These are phyloP conservation scores for Distichodus sexfasciatus DNA, from an alignment of 2,797 vertebrate genomes.

Conservation along the genomic window DNA sequence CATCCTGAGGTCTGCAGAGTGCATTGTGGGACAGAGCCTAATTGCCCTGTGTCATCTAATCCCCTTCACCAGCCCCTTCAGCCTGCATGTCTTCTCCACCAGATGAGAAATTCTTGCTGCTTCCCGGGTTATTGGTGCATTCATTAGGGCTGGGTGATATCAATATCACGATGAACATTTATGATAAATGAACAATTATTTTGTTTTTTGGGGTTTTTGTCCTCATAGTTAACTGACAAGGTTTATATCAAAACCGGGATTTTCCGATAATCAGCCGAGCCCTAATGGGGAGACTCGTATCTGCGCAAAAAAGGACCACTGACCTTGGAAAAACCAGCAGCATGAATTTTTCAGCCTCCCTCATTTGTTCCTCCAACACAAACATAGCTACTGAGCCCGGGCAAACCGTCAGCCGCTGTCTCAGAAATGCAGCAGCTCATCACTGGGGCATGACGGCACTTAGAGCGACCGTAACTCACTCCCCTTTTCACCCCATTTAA, in stretches of 20 bases:
- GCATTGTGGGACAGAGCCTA: conserved; percentile 35
- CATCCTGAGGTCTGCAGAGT: conserved; percentile 35
- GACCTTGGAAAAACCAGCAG: conserved; percentile 22
- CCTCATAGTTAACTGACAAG: no score
- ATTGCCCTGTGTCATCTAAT: conserved; percentile 54
- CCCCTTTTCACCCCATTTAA: no score
- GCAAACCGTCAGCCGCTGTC: background rate
- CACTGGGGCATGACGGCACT: background rate
- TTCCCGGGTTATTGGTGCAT: no score
- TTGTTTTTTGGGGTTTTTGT: no score
- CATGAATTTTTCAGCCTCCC: background rate
- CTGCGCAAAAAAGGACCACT: no score
- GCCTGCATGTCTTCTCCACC: conserved; percentile 17
- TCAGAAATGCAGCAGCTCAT: background rate
- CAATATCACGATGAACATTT: no score
- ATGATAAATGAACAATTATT: no score
- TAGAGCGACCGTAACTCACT: background rate
- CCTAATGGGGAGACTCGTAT: no score
- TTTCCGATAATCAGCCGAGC: no score
- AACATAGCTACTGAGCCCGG: background rate
- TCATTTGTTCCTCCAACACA: background rate
- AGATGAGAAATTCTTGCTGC: conserved; percentile 12
- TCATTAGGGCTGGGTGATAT: no score
- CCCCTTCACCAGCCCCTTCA: conserved; percentile 33
- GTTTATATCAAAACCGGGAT: no score